phyloP scores from a whole-genome alignment of 1,140 invertebrate genomes.

The Heliconius nattereri region DNA sequence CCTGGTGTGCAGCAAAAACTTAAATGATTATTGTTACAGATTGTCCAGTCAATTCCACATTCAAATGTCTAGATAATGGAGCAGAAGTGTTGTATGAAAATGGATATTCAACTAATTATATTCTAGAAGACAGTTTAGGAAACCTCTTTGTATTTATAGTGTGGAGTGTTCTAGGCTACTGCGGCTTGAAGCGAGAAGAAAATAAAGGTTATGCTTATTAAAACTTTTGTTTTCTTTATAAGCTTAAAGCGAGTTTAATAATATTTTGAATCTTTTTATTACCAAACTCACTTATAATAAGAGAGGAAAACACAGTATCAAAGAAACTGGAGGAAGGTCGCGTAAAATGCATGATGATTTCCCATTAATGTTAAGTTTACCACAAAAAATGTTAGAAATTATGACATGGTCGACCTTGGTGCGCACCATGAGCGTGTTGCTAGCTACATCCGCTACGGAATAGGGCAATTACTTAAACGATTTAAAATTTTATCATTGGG shows the following conservation, averaged over 20 bases:
- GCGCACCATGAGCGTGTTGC: background rate
- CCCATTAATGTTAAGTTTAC: background rate
- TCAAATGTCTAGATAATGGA: slow-evolving; percentile 58
- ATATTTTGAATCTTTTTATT: too few species aligned
- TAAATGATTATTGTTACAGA: slow-evolving; percentile 52
- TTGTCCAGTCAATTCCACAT: slow-evolving; percentile 57
- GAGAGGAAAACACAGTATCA: too few species aligned
- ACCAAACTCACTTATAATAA: too few species aligned
- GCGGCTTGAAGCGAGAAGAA: slow-evolving; percentile 66
- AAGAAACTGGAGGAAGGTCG: too few species aligned
- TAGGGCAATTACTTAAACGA: slow-evolving; percentile 1
- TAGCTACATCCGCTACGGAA: background rate
- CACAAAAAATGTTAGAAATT: background rate
- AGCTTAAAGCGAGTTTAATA: background rate
- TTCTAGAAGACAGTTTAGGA: slow-evolving; percentile 59
- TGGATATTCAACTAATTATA: slow-evolving; percentile 61
- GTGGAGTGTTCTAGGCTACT: slow-evolving; percentile 63
- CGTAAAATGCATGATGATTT: too few species aligned
- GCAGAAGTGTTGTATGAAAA: slow-evolving; percentile 55
- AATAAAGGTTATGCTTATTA: slow-evolving; percentile 71
- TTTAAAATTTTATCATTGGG: background rate
- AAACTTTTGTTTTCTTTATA: slow-evolving; percentile 35
- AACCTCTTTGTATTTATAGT: slow-evolving; percentile 49
- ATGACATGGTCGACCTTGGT: background rate
- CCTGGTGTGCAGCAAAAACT: too few species aligned